Conservation (phyloP, 2,888 invertebrate genomes). For the Pammene fasciana region DNA sequence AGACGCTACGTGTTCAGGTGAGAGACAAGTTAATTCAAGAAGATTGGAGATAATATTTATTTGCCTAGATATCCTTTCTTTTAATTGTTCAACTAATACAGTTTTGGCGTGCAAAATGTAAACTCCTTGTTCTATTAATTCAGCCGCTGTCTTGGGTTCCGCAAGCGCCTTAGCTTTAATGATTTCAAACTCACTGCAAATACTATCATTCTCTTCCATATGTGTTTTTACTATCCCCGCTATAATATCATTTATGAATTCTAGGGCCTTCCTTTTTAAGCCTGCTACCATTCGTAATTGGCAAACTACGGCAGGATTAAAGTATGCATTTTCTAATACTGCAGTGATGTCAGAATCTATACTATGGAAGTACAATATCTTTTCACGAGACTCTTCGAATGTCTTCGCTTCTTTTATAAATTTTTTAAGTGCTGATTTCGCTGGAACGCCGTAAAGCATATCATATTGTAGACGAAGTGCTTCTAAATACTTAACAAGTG, state of each 20-base stretch:
- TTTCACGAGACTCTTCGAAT: conserved; percentile 84
- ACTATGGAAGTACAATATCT: conserved; percentile 84
- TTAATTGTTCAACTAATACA: conserved; percentile 86
- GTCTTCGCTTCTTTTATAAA: conserved; percentile 79
- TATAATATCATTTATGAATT: conserved; percentile 85
- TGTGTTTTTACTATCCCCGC: conserved; percentile 85
- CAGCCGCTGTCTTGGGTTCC: conserved; percentile 90
- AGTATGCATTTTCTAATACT: conserved; percentile 87
- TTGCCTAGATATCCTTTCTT: conserved; percentile 87
- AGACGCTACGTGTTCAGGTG: conserved; percentile 88
- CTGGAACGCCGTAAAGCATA: conserved; percentile 80
- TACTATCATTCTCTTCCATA: conserved; percentile 85
- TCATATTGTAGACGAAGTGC: conserved; percentile 81
- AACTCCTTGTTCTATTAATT: conserved; percentile 90
- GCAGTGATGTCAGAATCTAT: conserved; percentile 84
- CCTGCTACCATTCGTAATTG: conserved; percentile 85
- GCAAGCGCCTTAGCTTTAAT: conserved; percentile 87
- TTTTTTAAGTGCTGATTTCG: conserved; percentile 69
- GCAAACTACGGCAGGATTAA: conserved; percentile 85
- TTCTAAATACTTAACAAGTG: conserved; percentile 82
- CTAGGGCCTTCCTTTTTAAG: conserved; percentile 83
- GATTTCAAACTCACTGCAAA: conserved; percentile 88
- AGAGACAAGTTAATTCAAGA: conserved; percentile 90
- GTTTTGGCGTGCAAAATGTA: conserved; percentile 92
- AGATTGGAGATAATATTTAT: conserved; percentile 87